Percentiles rank a stretch among this genome's conserved stretches.
Conservation (phyloP, 2,888 invertebrate genomes). For the Ormia ochracea region DNA sequence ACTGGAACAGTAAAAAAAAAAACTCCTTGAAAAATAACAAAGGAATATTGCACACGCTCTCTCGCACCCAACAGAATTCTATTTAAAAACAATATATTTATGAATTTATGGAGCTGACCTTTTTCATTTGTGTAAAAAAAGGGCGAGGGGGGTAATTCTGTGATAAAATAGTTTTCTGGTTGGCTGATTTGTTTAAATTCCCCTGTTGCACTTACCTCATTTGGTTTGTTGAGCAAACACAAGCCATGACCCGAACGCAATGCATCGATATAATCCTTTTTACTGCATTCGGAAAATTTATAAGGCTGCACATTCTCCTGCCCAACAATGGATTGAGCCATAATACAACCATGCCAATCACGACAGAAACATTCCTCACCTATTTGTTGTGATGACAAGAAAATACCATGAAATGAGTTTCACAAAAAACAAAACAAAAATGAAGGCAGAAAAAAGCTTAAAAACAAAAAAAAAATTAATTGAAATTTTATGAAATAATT, state of each 20-base stretch:
- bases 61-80: neutral
- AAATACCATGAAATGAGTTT: constrained; percentile 12
- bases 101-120: constrained; percentile 49
- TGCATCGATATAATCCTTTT: constrained; percentile 91
- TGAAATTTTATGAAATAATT: constrained; percentile 55
- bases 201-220: constrained; percentile 82
- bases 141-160: neutral
- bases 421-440: neutral
- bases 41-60: neutral
- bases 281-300: constrained; percentile 97
- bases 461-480: constrained; percentile 18
- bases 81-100: constrained; percentile 28
- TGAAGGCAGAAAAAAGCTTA: neutral
- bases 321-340: constrained; percentile 94
- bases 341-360: constrained; percentile 97
- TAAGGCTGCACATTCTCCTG: constrained; percentile 95
- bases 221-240: constrained; percentile 95
- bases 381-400: constrained; percentile 65
- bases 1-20: constrained; percentile 36
- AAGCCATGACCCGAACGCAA: constrained; percentile 91
- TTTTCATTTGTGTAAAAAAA: neutral
- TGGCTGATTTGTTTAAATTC: neutral
- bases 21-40: neutral
- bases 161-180: constrained; percentile 21
- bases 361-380: constrained; percentile 91